Evolutionary conservation across 2,113 vertebrate species (phyloP).

Genomic region (Chloropsis hardwickii): DNA sequence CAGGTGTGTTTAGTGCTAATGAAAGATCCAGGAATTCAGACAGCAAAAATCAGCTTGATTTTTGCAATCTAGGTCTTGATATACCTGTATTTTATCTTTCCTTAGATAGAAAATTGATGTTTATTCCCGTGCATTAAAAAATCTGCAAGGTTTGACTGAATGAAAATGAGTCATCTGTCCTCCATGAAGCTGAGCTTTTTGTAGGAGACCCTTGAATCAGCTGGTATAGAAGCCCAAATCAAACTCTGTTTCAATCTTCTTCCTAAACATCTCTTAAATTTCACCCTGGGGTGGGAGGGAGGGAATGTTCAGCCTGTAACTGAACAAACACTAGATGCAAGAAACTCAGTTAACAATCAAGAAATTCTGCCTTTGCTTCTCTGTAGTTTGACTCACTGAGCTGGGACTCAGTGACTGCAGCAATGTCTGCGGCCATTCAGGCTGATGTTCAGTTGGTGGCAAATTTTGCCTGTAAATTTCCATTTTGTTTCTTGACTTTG

Average conservation of each 20-base stretch:
- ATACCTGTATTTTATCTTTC: neutral
- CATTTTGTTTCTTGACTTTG: neutral
- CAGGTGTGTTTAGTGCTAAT: neutral
- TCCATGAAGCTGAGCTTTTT: neutral
- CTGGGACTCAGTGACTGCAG: accelerated
- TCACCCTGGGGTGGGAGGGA: neutral
- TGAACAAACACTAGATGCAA: neutral
- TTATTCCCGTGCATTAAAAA: neutral
- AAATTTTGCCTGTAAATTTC: neutral
- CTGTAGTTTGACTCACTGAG: neutral
- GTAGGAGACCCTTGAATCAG: neutral
- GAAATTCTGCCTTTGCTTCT: neutral
- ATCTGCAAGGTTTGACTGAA: neutral
- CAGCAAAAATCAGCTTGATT: neutral
- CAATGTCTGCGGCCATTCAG: neutral
- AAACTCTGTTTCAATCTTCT: neutral
- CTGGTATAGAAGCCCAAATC: neutral
- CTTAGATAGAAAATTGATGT: neutral
- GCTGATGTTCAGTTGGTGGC: neutral
- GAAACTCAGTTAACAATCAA: neutral
- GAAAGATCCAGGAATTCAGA: neutral
- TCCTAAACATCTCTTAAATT: neutral
- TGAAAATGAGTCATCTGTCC: neutral
- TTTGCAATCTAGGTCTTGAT: neutral
- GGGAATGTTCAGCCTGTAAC: neutral